These are phyloP conservation scores for Daboia siamensis DNA, from an alignment of 2,113 vertebrate species.

Conservation along the genomic window DNA sequence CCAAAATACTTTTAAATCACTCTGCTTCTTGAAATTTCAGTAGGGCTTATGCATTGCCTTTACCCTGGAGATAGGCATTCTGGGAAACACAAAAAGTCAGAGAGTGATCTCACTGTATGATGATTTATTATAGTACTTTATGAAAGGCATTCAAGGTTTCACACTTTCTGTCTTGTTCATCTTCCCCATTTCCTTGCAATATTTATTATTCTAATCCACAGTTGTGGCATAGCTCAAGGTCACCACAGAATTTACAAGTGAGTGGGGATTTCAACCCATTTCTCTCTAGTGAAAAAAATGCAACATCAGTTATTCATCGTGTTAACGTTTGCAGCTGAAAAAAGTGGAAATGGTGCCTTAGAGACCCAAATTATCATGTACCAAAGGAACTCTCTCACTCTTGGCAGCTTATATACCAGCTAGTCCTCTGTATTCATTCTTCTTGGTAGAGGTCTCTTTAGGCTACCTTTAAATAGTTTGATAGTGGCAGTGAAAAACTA, in stretches of 20 bases:
- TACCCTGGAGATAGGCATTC: background rate
- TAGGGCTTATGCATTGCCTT: background rate
- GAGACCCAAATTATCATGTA: background rate
- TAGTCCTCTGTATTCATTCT: background rate
- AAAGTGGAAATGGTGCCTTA: background rate
- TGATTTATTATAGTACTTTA: constrained; percentile 19
- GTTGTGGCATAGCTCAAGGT: constrained; percentile 9
- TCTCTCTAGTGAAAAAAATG: background rate
- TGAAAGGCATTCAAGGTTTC: constrained; percentile 6
- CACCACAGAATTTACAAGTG: background rate
- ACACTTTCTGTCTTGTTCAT: background rate
- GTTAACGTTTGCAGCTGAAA: background rate
- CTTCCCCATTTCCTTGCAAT: background rate
- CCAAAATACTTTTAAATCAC: background rate
- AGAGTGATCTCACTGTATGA: background rate
- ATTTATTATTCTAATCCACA: constrained; percentile 27
- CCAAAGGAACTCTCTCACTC: background rate
- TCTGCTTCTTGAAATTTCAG: background rate
- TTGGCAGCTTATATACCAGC: background rate
- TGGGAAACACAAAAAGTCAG: background rate
- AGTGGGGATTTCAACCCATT: constrained; percentile 5
- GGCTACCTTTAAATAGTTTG: background rate
- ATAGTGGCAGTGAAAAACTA: background rate
- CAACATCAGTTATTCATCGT: background rate
- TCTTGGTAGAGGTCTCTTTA: background rate